Percentiles rank a stretch among this genome's conserved stretches.
Evolutionary conservation across 2,888 invertebrate species (phyloP).

Genomic region (Nematopogon swammerdamellus): DNA sequence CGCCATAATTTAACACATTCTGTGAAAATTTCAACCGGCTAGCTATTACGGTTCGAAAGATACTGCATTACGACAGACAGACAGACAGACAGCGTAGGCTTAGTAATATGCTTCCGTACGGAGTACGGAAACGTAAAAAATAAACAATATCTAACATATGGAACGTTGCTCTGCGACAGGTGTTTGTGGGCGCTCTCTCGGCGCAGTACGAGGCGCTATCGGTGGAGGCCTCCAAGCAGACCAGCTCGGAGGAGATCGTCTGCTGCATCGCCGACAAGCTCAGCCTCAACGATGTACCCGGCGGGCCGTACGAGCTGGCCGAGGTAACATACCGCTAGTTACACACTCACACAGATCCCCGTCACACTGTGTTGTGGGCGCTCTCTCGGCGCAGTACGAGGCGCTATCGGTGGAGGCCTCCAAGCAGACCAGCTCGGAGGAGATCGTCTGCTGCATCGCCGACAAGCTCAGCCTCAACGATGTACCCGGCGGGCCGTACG

Average conservation of each 20-base stretch:
- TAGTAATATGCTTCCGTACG: too few relatives aligned
- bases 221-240: constrained; percentile 89
- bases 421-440: constrained; percentile 88
- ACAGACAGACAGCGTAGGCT: too few relatives aligned
- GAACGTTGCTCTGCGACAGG: constrained; percentile 43
- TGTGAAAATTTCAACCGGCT: too few relatives aligned
- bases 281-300: constrained; percentile 46
- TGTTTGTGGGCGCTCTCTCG: constrained; percentile 86
- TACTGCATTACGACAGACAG: too few relatives aligned
- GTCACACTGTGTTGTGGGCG: too few relatives aligned
- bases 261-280: constrained; percentile 77
- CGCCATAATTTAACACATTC: too few relatives aligned
- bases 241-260: constrained; percentile 88
- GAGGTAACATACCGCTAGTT: too few relatives aligned
- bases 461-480: constrained; percentile 57
- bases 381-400: constrained; percentile 83
- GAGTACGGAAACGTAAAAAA: too few relatives aligned
- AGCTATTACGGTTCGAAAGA: too few relatives aligned
- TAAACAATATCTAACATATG: too few relatives aligned
- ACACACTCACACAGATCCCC: too few relatives aligned
- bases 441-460: constrained; percentile 86
- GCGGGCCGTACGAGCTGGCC: constrained; percentile 75
- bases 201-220: constrained; percentile 86
- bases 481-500: constrained; percentile 65
- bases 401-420: constrained; percentile 88